Evolutionary conservation across 2,888 invertebrate species (phyloP), one percentile per base, ranked within the genome.

Genomic region (Dromius quadrimaculatus): DNA sequence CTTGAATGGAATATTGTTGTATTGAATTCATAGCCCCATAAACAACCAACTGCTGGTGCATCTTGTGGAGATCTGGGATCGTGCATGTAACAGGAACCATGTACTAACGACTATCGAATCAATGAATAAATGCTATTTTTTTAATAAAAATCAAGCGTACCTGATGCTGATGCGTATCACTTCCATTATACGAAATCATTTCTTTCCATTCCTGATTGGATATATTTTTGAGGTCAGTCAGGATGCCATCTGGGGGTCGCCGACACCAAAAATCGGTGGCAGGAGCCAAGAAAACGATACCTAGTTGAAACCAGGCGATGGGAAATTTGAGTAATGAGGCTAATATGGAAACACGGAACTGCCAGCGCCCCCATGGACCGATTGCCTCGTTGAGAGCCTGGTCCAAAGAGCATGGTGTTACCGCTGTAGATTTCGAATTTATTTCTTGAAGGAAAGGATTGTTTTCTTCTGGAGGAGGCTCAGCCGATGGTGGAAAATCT

Each of bases 291-390:
- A 88, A 87, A 13, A 86, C 84, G 1, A 87, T 87, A 54, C 86
- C 87, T 15, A 83, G 81, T 38, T 87, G 81, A 75, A 87, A 86
- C 78, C 85, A 86, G 34, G 88, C 88, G 0, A 86, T 84, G 0
- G 88, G 87, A 71, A 85, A 82, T 62, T 87, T 84, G 32, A 88
- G 75, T 34, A 88, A 75, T 1, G 87, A 83, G 86, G 88, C 86
- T 22, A 86, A 76, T 28, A 85, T 36, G 69, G 86, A 85, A 73
- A 87, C 84, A 71, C 80, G 76, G 11, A 85, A 79, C 76, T 89
- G 89, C 88, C 88, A 89, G 78, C 75, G 82, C 54, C 88, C 89
- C 73, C 87, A 87, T 75, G 86, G 83, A 8, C 88, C 88, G 17
- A 88, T 82, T 17, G 62, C 28, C 4, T 50, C 11, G 11, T 70